Evolutionary conservation across 2,888 invertebrate genomes (phyloP), one percentile per base, ranked within the genome.

Genomic region (Zeuzera pyrina): DNA sequence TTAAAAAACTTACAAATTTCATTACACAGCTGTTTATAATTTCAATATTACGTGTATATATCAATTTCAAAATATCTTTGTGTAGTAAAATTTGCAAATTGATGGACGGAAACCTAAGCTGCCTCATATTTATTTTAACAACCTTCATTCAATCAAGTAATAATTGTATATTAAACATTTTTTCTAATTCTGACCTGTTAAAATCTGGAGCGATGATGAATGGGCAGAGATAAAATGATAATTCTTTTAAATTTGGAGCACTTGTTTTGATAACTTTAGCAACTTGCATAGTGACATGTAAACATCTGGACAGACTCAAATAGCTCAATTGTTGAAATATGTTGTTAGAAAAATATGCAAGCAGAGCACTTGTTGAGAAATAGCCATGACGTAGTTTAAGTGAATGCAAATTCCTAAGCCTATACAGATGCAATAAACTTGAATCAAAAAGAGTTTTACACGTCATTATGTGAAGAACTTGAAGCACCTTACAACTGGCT

Each of bases 371-470:
- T 13, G 78, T 74, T 15, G 84, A 84, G 49, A 84, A 84, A 53
- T 83, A 84, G n/a, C 83, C 83, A 51, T 84, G 84, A 10, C 84
- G 71, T 42, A 84, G 52, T 50, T 84, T 84, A 10, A 84, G 52
- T 35, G 84, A 84, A 42, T 73, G 71, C 41, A 84, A 61, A 53
- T 77, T 71, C 50, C 74, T 79, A 35, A 84, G 47, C 41, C 66
- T 70, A 41, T 74, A 73, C 33, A 84, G 56, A 51, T 81, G 84
- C 38, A 70, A 47, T 36, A 84, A 64, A 61, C 83, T 84, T 23
- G 84, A 83, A 50, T 84, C 84, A 65, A 84, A 84, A 19, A 84
- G 50, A 30, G 83, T 84, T 57, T 84, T 84, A 42, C 84, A 84
- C 19, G 84, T 84, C 73, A 84, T 84, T 34, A 84, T 77, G 45